phyloP scores from a whole-genome alignment of 2,797 vertebrate species.

The Neosilurus mollespiculum region DNA sequence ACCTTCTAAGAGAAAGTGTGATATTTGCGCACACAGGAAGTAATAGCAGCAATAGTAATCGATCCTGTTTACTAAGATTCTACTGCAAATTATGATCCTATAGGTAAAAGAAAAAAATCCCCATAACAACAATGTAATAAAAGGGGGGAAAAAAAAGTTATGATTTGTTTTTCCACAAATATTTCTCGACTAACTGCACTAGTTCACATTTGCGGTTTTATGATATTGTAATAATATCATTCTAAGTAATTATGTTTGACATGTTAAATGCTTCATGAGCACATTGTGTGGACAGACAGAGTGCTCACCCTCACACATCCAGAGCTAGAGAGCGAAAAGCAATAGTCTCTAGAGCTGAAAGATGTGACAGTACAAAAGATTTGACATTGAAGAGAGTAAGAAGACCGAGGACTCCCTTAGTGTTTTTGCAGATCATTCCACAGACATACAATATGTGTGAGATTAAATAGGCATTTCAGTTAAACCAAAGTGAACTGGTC shows the following conservation, averaged over 20 bases:
- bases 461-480: no score
- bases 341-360: constrained; percentile 47
- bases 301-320: constrained; percentile 2
- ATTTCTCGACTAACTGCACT: neutral
- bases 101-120: neutral
- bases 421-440: constrained; percentile 14
- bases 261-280: constrained; percentile 5
- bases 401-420: constrained; percentile 7
- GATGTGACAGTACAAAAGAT: constrained; percentile 45
- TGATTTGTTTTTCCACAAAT: neutral
- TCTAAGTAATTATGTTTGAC: constrained; percentile 3
- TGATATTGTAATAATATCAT: neutral
- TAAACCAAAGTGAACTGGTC: neutral
- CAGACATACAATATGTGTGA: neutral
- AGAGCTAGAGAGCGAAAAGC: constrained; percentile 38
- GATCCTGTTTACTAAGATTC: neutral
- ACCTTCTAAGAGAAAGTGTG: no score
- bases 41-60: neutral
- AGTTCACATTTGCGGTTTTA: neutral
- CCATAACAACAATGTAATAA: neutral
- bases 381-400: constrained; percentile 28
- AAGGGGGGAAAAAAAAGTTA: no score
- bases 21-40: neutral
- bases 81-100: neutral
- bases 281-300: constrained; percentile 26